Evolutionary conservation across 2,888 invertebrate species (phyloP).

Genomic region (Drosophila mimetica): DNA sequence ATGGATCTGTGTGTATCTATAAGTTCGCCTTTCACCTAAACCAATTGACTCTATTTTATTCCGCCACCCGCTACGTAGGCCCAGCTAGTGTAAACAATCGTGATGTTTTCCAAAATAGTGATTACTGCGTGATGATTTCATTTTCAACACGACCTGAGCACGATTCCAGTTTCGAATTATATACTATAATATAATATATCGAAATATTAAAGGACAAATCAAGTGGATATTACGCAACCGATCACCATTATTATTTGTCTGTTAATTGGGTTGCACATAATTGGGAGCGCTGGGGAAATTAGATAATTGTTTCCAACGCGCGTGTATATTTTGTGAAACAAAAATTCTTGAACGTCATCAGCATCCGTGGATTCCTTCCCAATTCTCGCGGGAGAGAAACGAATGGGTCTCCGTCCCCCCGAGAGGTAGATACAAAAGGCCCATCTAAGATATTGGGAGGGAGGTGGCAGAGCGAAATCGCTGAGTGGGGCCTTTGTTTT

Average conservation of each 20-base stretch:
- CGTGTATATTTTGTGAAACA: conserved; percentile 49
- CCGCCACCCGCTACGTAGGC: conserved; percentile 26
- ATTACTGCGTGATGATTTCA: conserved; percentile 11
- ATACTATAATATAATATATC: neutral
- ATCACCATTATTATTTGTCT: conserved; percentile 28
- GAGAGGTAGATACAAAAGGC: conserved; percentile 30
- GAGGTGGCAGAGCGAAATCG: conserved; percentile 39
- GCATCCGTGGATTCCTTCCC: conserved; percentile 64
- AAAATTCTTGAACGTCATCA: conserved; percentile 70
- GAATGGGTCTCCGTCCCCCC: conserved; percentile 21
- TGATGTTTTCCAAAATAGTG: conserved; percentile 6
- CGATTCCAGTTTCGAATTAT: neutral
- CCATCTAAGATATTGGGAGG: conserved; percentile 44
- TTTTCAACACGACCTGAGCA: conserved; percentile 8
- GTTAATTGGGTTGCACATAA: conserved; percentile 36
- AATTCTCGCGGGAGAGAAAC: conserved; percentile 56
- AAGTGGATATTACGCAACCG: conserved; percentile 17
- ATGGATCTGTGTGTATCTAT: conserved; percentile 31
- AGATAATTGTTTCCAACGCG: conserved; percentile 41
- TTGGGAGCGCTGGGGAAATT: conserved; percentile 30
- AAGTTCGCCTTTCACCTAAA: conserved; percentile 30
- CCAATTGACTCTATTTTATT: conserved; percentile 39
- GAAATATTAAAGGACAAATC: neutral
- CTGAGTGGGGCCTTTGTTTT: conserved; percentile 69
- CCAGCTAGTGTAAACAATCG: conserved; percentile 11